Evolutionary conservation across 2,797 vertebrate genomes (phyloP), one percentile per base, ranked within the genome.

Genomic region (Gephyroberyx darwinii): DNA sequence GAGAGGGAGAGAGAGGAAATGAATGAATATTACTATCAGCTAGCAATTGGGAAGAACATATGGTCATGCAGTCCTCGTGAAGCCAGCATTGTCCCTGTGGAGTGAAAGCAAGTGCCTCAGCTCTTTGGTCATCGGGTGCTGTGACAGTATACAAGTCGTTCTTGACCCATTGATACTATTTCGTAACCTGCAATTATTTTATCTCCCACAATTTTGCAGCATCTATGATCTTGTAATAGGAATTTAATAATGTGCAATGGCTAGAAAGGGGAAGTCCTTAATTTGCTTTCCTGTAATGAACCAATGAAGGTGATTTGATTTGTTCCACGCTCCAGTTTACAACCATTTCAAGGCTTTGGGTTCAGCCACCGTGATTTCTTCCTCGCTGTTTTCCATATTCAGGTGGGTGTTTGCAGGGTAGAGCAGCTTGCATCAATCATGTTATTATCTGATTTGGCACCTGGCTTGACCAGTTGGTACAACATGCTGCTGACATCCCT

Each of bases 371-470:
- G 61, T 53, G 48, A 75, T 74, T 61, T 37, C 39, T 31, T 68
- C 65, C 59, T 48, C 58, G 3, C 17, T 57, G 50, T 58, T 79
- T 48, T 77, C 48, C 69, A 69, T 77, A 77, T 85, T 88, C 75
- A 78, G 77, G 76, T 75, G 70, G 35, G 59, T 72, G 60, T 82
- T 80, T 78, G 13, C 19, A 16, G 45, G 73, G 71, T 81, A 47
- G 62, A 88, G 82, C 85, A 80, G 80, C 82, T 90, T 86, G 85
- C 86, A 89, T 88, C 88, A 85, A 88, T 91, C 89, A 88, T 83
- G 71, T 60, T 73, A 66, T 85, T 86, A 79, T 88, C 81, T 73
- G 88, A 88, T 90, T 84, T 91, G 89, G 89, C 90, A 88, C 83
- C 84, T 84, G 89, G 88, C 84, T 86, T 20, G 69, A 86, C 90